Base-by-base conservation (phyloP, 1,140 invertebrate genomes). In the Lineus longissimus region DNA sequence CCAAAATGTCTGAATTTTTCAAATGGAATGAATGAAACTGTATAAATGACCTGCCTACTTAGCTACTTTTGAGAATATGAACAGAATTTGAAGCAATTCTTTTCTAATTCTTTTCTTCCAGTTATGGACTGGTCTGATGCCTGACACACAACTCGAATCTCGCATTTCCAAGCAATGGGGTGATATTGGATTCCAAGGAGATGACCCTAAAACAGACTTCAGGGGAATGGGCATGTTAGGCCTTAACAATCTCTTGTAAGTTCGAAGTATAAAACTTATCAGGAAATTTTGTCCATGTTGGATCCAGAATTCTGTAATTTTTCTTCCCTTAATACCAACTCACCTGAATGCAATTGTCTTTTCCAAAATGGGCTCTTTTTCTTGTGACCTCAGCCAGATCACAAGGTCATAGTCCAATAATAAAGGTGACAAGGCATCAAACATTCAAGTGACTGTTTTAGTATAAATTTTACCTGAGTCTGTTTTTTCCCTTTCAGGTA, bases 191-290 rank as follows among this genome's bases (percentile, higher is more conserved):
- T 98, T 96, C 78, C 90, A 97, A 85, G 96, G 96, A 17, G 91
- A 96, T 72, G 95, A 98, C 85, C 96, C 96, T 0, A 91, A 92
- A 81, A 98, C 96, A 1, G 96, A 98, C 84, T 98, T 98, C 75
- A 86, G 96, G 55, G 96, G 95, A 62, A 98, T 98, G 94, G 96
- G 96, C 61, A 80, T 97, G n/a, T 84, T 98, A 17, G 94, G 95
- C 2, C 80, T 99, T 27, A 90, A 97, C 72, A 95, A 97, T 82
- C 82, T 99, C 1, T 75, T 96, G 72, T 97, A 81, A 82, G 82
- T 79, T 36, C 6, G 15, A 4, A 36, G 33, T 36, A 36, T 4
- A 36, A 36, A 7, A 7, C 40, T 31, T n/a, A 47, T 33, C n/a
- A n/a, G n/a, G n/a, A n/a, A n/a, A n/a, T n/a, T n/a, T n/a, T n/a